phyloP scores from a whole-genome alignment of 2,888 invertebrate species.

The Caenorhabditis macrosperma region DNA sequence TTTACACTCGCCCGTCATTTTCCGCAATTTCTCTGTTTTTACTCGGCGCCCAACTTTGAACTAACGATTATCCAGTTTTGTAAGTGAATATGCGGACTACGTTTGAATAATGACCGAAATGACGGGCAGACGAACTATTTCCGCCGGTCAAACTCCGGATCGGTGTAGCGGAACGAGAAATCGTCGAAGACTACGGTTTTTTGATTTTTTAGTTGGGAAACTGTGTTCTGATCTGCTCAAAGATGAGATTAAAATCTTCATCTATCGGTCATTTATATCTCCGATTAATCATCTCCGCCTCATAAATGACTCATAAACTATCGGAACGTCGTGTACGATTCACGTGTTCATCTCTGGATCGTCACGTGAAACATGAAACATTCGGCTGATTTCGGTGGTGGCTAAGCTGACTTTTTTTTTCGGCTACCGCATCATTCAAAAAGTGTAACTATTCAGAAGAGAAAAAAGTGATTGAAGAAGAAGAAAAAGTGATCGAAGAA shows the following conservation, averaged over 20 bases:
- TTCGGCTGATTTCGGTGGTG: too few species aligned
- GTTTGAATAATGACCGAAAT: slow-evolving; percentile 3
- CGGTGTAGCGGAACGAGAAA: slow-evolving; percentile 12
- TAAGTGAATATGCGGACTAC: neutral
- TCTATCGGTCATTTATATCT: too few species aligned
- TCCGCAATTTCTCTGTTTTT: neutral
- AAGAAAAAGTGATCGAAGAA: neutral
- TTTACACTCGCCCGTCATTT: neutral
- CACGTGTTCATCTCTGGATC: slow-evolving; percentile 40
- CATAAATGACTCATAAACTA: too few species aligned
- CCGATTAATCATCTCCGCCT: too few species aligned
- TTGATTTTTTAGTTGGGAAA: neutral
- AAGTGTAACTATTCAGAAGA: neutral
- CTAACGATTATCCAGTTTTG: slow-evolving; percentile 32
- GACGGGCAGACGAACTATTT: slow-evolving; percentile 8
- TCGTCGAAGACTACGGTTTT: too few species aligned
- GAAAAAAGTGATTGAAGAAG: neutral
- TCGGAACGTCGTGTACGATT: slow-evolving; percentile 18
- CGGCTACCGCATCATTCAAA: neutral
- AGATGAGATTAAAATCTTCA: too few species aligned
- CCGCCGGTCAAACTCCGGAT: slow-evolving; percentile 28
- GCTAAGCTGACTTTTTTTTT: too few species aligned
- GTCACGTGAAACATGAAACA: too few species aligned
- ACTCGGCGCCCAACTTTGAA: slow-evolving; percentile 12
- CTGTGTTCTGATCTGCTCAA: too few species aligned